Conservation (phyloP, 2,113 vertebrate species). For the Urocolius indicus region DNA sequence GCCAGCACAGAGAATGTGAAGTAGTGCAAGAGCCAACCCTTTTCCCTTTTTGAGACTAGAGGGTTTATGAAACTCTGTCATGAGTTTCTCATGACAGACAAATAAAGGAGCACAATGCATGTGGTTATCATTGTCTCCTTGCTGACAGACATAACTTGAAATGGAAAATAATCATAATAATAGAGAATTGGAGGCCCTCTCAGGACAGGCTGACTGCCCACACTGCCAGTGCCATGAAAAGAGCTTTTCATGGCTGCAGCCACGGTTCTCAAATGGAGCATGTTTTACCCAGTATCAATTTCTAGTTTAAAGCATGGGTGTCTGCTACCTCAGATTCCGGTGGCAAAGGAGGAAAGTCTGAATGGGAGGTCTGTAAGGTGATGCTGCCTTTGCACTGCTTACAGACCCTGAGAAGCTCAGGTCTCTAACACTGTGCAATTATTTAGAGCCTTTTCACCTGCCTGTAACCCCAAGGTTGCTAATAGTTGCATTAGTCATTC, state of each 20-base stretch:
- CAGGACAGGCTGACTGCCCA: not conserved
- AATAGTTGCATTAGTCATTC: not conserved
- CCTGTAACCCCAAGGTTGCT: not conserved
- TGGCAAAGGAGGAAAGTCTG: not conserved
- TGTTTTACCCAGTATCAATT: constrained; percentile 12
- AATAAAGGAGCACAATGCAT: constrained; percentile 7
- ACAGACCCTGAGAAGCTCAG: not conserved
- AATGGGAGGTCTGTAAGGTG: not conserved
- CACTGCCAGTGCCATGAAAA: not conserved
- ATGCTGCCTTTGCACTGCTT: not conserved
- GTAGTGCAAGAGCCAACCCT: not conserved
- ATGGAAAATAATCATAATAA: constrained; percentile 8
- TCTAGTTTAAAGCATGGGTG: not conserved
- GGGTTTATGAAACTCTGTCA: not conserved
- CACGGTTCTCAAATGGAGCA: not conserved
- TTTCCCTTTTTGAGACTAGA: not conserved
- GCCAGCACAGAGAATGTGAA: not conserved
- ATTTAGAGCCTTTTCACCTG: not conserved
- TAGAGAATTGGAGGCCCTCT: not conserved
- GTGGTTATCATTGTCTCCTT: not conserved
- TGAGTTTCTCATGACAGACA: not conserved
- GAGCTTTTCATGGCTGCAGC: constrained; percentile 14
- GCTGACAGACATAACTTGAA: constrained; percentile 22
- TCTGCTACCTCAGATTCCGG: constrained; percentile 6
- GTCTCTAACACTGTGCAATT: not conserved